Evolutionary conservation across 2,888 invertebrate genomes (phyloP), one percentile per base, ranked within the genome.

Genomic region (Melitaea athalia): DNA sequence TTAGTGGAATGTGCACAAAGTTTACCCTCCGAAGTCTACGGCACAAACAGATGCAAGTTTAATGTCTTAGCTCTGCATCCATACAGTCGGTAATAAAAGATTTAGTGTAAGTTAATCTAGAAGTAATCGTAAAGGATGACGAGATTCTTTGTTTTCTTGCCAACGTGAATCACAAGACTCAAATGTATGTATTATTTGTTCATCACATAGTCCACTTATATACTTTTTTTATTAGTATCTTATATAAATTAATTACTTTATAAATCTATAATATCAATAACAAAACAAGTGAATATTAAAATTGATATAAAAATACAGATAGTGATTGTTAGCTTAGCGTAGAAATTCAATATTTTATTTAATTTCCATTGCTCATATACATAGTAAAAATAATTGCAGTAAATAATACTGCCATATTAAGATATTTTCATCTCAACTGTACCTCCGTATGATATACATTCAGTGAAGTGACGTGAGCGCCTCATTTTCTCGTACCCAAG

Each of bases 41-140:
- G 57, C 86, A 81, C 86, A 84, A 85, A 85, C 87, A 86, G 86
- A 89, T 89, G 85, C 88, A 89, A 87, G 82, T 89, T 89, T 88
- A 89, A 87, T 88, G 86, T 84, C 78, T 78, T 77, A 31, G 42
- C 57, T 60, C 14, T 60, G 17, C 59, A 43, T 31, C 15, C 15
- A 60, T 60, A 60, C 60, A 60, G 43, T 47, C 24, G 6, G 43
- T 43, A 6, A 43, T 15, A 59, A 59, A 59, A 59, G n/a, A 45
- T 43, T 6, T 59, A 45, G 5, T 31, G 33, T 55, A 5, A 55
- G 17, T 14, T 14, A 45, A 45, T 45, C 11, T 10, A 12, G 12
- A 10, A 11, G 0, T 45, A 45, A 12, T 12, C 10, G 11, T 45
- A 11, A 14, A 11, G 0, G 11, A 45, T 45, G 45, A 45, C 0